Evolutionary conservation across 2,888 invertebrate species (phyloP).

Genomic region (Sipunculus nudus): DNA sequence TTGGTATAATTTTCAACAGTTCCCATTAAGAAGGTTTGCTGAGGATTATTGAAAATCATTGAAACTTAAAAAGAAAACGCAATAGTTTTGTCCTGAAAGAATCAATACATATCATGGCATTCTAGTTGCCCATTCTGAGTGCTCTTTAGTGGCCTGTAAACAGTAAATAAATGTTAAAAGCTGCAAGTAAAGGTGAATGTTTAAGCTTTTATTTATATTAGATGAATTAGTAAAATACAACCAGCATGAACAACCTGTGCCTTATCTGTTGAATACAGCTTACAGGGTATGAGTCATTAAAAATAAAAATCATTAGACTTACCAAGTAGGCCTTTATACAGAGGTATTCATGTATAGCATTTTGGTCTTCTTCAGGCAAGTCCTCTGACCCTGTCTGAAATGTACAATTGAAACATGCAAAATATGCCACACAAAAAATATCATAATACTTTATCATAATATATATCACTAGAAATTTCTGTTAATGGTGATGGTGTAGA

Average conservation of each 20-base stretch:
- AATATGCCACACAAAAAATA: background rate
- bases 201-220: background rate
- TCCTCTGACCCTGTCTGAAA: slow-evolving; percentile 66
- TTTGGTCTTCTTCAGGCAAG: slow-evolving; percentile 69
- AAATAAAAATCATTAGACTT: slow-evolving; percentile 26
- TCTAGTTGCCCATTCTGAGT: no score
- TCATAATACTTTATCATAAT: background rate
- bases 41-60: no score
- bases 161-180: background rate
- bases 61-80: no score
- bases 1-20: no score
- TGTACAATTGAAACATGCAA: no score
- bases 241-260: background rate
- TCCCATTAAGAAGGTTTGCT: no score
- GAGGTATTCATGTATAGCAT: slow-evolving; percentile 81
- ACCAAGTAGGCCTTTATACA: slow-evolving; percentile 86
- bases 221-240: background rate
- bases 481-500: no score
- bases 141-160: no score
- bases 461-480: background rate
- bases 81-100: no score
- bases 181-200: background rate
- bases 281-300: background rate
- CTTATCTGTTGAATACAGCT: background rate
- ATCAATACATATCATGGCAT: no score